Percentiles rank a stretch among this genome's conserved stretches.
phyloP scores from a whole-genome alignment of 2,888 invertebrate species.

The Eupithecia vulgata region DNA sequence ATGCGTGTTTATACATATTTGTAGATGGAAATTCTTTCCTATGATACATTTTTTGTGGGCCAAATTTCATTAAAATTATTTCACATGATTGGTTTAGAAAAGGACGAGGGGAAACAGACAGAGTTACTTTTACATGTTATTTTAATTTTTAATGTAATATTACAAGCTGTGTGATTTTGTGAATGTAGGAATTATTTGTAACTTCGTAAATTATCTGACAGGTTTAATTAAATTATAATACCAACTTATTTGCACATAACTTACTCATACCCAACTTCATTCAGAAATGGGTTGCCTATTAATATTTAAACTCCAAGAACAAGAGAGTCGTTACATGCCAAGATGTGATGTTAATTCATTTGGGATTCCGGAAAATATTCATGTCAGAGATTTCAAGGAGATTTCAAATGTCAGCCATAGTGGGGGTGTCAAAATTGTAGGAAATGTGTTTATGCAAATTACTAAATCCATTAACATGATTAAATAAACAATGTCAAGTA shows the following conservation, averaged over 20 bases:
- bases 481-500: constrained; percentile 15
- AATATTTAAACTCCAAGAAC: constrained; percentile 56
- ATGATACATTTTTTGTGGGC: too few species aligned
- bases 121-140: too few species aligned
- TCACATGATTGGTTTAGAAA: too few species aligned
- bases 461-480: constrained; percentile 74
- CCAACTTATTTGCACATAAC: not conserved
- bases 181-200: not conserved
- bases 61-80: too few species aligned
- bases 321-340: constrained; percentile 57
- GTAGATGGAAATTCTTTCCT: too few species aligned
- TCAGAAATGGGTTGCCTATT: constrained; percentile 34
- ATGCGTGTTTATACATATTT: too few species aligned
- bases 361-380: constrained; percentile 61
- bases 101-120: too few species aligned
- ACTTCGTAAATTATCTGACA: not conserved
- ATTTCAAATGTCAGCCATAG: constrained; percentile 75
- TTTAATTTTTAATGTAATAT: too few species aligned
- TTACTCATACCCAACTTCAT: constrained; percentile 2
- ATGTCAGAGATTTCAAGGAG: constrained; percentile 74
- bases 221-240: not conserved
- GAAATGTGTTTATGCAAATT: constrained; percentile 82
- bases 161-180: too few species aligned
- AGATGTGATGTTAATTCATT: constrained; percentile 58
- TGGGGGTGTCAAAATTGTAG: constrained; percentile 78